Conservation (phyloP, 2,888 invertebrate species). For the Dolichopus griseipennis region DNA sequence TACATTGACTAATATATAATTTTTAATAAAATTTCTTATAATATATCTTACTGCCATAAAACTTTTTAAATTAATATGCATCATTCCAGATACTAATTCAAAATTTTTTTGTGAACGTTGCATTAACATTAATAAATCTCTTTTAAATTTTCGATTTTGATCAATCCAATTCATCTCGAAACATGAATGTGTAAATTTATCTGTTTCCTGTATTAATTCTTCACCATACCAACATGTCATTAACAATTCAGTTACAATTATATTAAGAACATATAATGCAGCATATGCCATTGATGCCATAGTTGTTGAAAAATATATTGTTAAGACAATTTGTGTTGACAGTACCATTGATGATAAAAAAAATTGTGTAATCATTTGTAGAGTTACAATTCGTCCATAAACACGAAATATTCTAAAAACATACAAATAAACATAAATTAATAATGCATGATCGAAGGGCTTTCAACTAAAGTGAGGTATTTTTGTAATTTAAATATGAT, state of each 20-base stretch:
- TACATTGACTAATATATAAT: background rate
- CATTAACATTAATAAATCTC: conserved; percentile 1
- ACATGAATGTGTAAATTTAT: background rate
- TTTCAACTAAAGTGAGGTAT: no score
- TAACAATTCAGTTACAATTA: background rate
- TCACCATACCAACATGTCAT: background rate
- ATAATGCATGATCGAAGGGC: no score
- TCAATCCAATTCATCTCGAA: background rate
- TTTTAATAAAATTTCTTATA: no score
- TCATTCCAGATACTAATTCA: background rate
- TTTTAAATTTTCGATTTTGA: background rate
- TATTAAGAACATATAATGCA: background rate
- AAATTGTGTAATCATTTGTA: background rate
- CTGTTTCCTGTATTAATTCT: background rate
- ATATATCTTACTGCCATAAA: background rate
- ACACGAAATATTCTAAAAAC: background rate
- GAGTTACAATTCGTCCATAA: background rate
- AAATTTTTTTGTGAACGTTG: background rate
- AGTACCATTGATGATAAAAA: background rate
- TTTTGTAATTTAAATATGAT: no score
- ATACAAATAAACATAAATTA: background rate
- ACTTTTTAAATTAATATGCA: background rate
- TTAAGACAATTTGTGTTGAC: background rate
- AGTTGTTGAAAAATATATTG: background rate
- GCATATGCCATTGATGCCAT: background rate